Conservation (phyloP, 2,113 vertebrate genomes). For the Mustela nigripes region DNA sequence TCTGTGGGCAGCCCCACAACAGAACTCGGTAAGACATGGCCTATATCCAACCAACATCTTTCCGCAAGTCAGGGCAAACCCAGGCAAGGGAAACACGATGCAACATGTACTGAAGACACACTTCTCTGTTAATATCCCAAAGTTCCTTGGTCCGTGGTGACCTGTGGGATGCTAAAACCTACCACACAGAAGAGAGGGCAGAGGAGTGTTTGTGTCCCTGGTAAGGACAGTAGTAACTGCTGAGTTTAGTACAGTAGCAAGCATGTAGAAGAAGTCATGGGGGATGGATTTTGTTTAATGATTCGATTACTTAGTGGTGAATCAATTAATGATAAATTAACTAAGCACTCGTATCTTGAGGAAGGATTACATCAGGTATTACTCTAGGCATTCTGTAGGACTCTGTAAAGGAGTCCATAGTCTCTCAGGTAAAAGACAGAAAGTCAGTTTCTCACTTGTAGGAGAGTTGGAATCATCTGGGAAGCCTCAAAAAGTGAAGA, state of each 20-base stretch:
- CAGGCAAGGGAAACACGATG: background rate
- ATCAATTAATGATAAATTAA: background rate
- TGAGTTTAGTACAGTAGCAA: no score
- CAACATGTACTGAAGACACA: rapidly evolving
- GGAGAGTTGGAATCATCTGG: background rate
- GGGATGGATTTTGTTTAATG: background rate
- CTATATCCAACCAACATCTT: background rate
- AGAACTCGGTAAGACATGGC: rapidly evolving
- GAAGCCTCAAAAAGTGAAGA: background rate
- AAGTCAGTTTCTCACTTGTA: background rate
- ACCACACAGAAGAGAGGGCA: background rate
- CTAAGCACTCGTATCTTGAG: background rate
- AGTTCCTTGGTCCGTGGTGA: background rate
- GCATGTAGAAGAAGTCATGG: background rate
- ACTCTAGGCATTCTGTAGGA: background rate
- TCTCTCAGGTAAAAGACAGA: background rate
- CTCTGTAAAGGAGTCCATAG: background rate
- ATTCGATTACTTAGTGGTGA: background rate
- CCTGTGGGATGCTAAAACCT: background rate
- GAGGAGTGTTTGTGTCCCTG: rapidly evolving
- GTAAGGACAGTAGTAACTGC: background rate
- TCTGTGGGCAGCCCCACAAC: no score
- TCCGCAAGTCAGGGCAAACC: background rate
- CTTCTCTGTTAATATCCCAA: background rate
- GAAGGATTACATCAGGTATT: background rate